Percentiles rank a stretch among this genome's conserved stretches.
Conservation (phyloP, 2,113 vertebrate species). For the Synodontis membranacea region DNA sequence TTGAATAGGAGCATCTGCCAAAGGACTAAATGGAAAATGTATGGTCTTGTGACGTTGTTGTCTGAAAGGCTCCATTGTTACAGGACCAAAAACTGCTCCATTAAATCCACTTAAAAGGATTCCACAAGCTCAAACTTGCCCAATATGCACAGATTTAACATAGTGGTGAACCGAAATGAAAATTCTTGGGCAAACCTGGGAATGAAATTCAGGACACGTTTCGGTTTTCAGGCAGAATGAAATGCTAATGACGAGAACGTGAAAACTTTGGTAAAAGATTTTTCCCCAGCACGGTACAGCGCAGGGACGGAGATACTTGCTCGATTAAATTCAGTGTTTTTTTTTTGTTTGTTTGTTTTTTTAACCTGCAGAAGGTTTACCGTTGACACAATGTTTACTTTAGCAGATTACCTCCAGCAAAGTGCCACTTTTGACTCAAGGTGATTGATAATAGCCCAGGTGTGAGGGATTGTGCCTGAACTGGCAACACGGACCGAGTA, state of each 20-base stretch:
- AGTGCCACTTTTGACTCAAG: not conserved
- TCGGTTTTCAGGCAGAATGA: not conserved
- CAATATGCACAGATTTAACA: slow-evolving; percentile 24
- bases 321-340: not conserved
- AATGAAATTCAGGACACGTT: not conserved
- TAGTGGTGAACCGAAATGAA: not conserved
- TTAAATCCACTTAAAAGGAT: slow-evolving; percentile 33
- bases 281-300: not conserved
- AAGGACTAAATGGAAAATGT: slow-evolving; percentile 27
- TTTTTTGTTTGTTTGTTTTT: too few species aligned
- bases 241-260: not conserved
- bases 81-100: slow-evolving; percentile 5
- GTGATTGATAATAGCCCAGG: not conserved
- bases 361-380: not conserved
- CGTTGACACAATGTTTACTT: not conserved
- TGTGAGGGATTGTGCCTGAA: not conserved
- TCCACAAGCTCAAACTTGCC: slow-evolving; percentile 28
- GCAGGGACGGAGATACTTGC: not conserved
- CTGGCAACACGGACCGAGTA: slow-evolving; percentile 1
- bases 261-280: not conserved
- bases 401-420: not conserved
- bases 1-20: slow-evolving; percentile 19
- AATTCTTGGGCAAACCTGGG: not conserved
- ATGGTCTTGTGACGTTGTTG: slow-evolving; percentile 27
- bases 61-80: slow-evolving; percentile 35